A percentile compares a stretch with the other conserved stretches of the same genome.
Evolutionary conservation across 2,113 vertebrate species (phyloP).

Genomic region (Camelus dromedarius): DNA sequence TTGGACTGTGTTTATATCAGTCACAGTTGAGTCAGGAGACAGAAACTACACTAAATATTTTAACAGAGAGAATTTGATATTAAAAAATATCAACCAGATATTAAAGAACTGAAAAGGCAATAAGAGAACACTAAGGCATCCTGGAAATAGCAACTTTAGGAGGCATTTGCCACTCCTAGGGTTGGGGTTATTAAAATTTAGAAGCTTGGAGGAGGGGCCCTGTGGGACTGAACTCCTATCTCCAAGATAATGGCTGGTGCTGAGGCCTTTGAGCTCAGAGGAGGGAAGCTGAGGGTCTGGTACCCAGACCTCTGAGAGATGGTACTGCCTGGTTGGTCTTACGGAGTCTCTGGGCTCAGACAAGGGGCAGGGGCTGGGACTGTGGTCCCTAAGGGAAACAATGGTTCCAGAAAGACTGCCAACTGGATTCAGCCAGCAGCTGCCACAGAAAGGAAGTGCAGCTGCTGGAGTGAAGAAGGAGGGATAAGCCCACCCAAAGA

Average conservation of each 20-base stretch:
- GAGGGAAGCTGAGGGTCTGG: neutral
- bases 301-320: neutral
- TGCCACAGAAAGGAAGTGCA: neutral
- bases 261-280: neutral
- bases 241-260: neutral
- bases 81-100: neutral
- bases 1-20: neutral
- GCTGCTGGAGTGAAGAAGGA: neutral
- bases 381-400: neutral
- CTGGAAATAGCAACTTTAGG: neutral
- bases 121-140: neutral
- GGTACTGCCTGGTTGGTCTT: neutral
- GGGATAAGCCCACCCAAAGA: neutral
- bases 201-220: neutral
- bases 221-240: neutral
- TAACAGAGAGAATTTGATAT: constrained; percentile 26
- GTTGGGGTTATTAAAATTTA: neutral
- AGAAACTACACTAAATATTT: constrained; percentile 31
- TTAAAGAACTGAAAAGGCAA: constrained; percentile 25
- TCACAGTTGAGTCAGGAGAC: constrained; percentile 35
- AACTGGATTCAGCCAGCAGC: neutral
- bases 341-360: neutral
- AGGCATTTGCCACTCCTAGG: neutral
- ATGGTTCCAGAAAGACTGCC: neutral
- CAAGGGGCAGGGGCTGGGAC: neutral